These are phyloP conservation scores for Sapayoa aenigma DNA, from an alignment of 2,113 vertebrate species.

Conservation along the genomic window DNA sequence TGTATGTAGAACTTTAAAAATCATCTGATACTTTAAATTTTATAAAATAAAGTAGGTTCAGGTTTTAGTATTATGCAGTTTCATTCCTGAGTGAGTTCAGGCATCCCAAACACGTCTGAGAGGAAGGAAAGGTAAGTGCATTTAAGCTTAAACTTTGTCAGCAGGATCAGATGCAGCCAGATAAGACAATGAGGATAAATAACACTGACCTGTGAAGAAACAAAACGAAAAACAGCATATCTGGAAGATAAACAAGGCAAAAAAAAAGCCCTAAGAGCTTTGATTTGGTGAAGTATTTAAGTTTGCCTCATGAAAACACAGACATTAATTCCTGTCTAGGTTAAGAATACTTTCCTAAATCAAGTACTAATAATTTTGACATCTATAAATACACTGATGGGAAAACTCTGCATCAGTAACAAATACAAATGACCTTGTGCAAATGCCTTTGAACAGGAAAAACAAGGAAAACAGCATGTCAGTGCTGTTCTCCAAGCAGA, in stretches of 20 bases:
- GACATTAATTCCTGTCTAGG: not conserved
- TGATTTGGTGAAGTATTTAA: not conserved
- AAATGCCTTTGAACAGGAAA: conserved; percentile 5
- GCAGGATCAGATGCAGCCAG: conserved; percentile 24
- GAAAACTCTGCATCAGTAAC: not conserved
- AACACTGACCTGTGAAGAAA: not conserved
- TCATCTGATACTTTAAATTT: not conserved
- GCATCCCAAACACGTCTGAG: not conserved
- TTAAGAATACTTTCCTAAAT: not conserved
- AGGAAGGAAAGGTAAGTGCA: not conserved
- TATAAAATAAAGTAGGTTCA: not conserved
- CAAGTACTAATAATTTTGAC: conserved; percentile 20
- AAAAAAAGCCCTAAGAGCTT: not conserved
- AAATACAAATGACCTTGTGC: conserved; percentile 9
- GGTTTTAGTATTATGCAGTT: not conserved
- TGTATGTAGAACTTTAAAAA: not conserved
- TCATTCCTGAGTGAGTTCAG: not conserved
- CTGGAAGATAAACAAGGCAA: not conserved
- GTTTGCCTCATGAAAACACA: not conserved
- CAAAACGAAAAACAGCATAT: not conserved
- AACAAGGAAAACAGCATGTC: not conserved
- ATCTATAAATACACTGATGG: conserved; percentile 27
- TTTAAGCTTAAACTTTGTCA: conserved; percentile 25
- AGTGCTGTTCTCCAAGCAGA: not conserved
- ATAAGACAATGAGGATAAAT: conserved; percentile 22